Base-by-base conservation (phyloP, 2,113 vertebrate species). In the Entelurus aequoreus region DNA sequence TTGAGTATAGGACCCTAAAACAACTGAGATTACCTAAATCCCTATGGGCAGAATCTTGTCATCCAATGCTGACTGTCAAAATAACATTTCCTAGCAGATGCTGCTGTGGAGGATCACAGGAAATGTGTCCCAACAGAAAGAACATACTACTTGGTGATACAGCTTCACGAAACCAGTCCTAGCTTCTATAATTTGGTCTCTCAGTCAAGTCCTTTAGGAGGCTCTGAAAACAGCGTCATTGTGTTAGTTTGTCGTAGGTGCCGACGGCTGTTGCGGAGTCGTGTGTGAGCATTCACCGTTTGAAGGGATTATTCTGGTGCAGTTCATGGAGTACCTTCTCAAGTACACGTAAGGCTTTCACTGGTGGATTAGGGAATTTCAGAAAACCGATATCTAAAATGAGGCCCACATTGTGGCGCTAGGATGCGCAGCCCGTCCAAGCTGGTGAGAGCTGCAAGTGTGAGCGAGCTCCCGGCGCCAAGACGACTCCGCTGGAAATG, bases 281-380 rank as follows among this genome's bases (percentile, higher is more conserved):
- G 93, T 98, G 21, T 98, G 94, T 4, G 97, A 99, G 66, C 96
- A 99, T 65, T 99, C 97, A 0, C 89, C 97, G 0, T 98, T 97
- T 0, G 97, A 99, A 7, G 97, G 96, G 72, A 98, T 99, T 4
- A 90, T 98, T 13, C 89, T 98, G n/a, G 94, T 98, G 64, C 94
- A 98, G 75, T 98, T 94, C 82, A 89, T 90, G 0, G 94, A 99
- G 83, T 93, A 93, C 76, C 88, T 99, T 61, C 94, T 99, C 59
- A 93, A 89, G 78, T 94, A 97, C 87, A 94, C 94, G 97, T 98
- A 83, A 94, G 95, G 11, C 16, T n/a, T 37, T 5, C 48, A 40
- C 15, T 14, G 42, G 13, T 6, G 40, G 38, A 58, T 12, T 46
- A 37, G n/a, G 14, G 8, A 2, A 38, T 61, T 50, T 48, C 4